Evolutionary conservation across 2,113 vertebrate species (phyloP), one percentile per base, ranked within the genome.

Genomic region (Cebus imitator): DNA sequence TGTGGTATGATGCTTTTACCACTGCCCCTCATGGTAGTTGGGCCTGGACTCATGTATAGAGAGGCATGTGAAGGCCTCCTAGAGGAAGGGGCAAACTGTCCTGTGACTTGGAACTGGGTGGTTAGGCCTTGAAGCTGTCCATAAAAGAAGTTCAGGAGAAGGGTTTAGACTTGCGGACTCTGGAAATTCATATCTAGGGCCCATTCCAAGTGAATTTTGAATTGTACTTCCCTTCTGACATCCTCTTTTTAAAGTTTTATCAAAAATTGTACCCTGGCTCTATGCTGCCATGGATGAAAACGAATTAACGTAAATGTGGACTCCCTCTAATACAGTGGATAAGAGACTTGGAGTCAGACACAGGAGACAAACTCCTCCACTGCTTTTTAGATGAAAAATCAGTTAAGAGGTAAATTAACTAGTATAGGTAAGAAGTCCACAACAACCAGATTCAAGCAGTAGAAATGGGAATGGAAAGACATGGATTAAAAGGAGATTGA

Each of bases 371-470:
- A 86, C 89, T 5, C 43, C n/a, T 20, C 50, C 40, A 14, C 8
- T 89, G 66, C 50, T 86, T 76, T 18, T 95, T 85, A 90, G 66
- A 57, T 55, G 43, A 92, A 75, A 94, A 88, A 92, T 64, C 55
- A 84, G 27, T 87, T n/a, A 79, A 43, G 40, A 89, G 32, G 48
- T 52, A 48, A 86, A 92, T 81, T 80, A 86, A 92, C 70, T 80
- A 66, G 6, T 40, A 82, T 75, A 32, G 48, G 66, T 68, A 43
- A 88, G 66, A 80, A 7, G 48, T 43, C 48, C 48, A 43, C 40
- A 52, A 85, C 40, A 86, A 76, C 66, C 66, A 92, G 64, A 68
- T 76, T n/a, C 70, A 86, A 55, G 58, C 25, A 66, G 35, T n/a
- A n/a, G 48, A 58, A 90, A 68, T 75, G 23, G 23, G 27, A 83